phyloP scores from a whole-genome alignment of 2,113 vertebrate genomes.

The Bufo gargarizans region DNA sequence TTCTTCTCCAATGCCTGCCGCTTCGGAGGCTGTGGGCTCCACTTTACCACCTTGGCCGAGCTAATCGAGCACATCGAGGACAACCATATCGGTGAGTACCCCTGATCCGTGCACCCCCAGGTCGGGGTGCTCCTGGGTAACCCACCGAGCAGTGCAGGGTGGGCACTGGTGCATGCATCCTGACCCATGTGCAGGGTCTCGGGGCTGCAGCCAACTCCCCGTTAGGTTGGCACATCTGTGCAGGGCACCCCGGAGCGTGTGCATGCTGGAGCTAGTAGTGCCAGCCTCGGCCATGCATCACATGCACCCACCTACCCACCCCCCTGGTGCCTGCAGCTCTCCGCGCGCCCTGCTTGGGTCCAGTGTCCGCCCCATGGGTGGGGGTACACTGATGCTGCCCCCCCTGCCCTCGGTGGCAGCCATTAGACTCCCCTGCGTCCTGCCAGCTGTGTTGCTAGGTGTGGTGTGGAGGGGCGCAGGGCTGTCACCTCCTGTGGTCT shows the following conservation, averaged over 20 bases:
- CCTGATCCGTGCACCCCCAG: neutral
- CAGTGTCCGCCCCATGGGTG: conserved; percentile 54
- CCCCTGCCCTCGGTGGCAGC: conserved; percentile 61
- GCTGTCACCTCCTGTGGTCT: conserved; percentile 37
- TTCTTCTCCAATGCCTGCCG: conserved; percentile 95
- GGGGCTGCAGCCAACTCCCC: neutral
- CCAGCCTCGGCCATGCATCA: neutral
- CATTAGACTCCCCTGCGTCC: conserved; percentile 75
- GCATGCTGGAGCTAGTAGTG: neutral
- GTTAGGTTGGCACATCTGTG: too few relatives aligned
- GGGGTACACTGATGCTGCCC: conserved; percentile 43
- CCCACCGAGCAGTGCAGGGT: too few relatives aligned
- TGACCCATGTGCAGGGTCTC: neutral
- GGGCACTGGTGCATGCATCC: too few relatives aligned
- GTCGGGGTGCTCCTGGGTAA: neutral
- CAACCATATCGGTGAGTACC: conserved; percentile 88
- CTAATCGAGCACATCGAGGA: conserved; percentile 96
- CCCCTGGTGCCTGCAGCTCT: neutral
- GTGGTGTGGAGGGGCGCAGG: conserved; percentile 67
- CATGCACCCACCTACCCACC: neutral
- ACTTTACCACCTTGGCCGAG: conserved; percentile 89
- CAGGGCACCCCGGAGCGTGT: neutral
- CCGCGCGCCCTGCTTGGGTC: neutral
- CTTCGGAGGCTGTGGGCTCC: conserved; percentile 91
- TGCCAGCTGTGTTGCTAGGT: conserved; percentile 83